Evolutionary conservation across 2,888 invertebrate genomes (phyloP), one percentile per base, ranked within the genome.

Genomic region (Leucoptera coffeella): DNA sequence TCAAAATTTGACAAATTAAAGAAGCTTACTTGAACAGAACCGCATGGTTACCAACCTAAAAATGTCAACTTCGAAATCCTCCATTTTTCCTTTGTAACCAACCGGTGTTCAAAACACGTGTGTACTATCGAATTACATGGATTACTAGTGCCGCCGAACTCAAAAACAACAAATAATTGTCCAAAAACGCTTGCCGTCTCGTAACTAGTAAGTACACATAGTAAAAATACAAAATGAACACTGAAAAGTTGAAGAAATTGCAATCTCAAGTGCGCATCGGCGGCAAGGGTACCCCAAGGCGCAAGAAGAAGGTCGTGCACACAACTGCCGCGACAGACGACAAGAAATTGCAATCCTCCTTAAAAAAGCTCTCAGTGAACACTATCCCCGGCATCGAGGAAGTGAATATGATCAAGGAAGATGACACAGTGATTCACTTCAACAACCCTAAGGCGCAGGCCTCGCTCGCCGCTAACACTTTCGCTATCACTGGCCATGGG

Each of bases 271-370:
- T 96, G 41, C 84, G 96, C 60, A 96, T 96, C 65, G 96, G 96
- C 52, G 96, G 96, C 50, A 96, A 96, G 83, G 99, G 99, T 47
- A 95, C 96, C 50, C 95, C 96, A 37, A 81, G 99, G 47, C 89
- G 99, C 60, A 99, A 99, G 88, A 99, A 97, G 95, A 99, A 99
- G 93, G 96, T 95, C 45, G 93, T 99, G 32, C 97, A 97, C 64
- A 90, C 95, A 47, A 97, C 96, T 36, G 94, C 97, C 32, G 96
- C 96, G 28, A 96, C 96, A 55, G 99, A 99, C 64, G 99, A 99
- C 67, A 99, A 99, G 71, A 99, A 99, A 73, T 72, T 99, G 45
- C 97, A 99, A 60, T 93, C 92, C 43, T 94, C 95, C 29, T 72
- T 99, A 43, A 99, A 99, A 67, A 99, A 99, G 60, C 71, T 99